Conservation (phyloP, 2,113 vertebrate genomes). For the Microcebus murinus region DNA sequence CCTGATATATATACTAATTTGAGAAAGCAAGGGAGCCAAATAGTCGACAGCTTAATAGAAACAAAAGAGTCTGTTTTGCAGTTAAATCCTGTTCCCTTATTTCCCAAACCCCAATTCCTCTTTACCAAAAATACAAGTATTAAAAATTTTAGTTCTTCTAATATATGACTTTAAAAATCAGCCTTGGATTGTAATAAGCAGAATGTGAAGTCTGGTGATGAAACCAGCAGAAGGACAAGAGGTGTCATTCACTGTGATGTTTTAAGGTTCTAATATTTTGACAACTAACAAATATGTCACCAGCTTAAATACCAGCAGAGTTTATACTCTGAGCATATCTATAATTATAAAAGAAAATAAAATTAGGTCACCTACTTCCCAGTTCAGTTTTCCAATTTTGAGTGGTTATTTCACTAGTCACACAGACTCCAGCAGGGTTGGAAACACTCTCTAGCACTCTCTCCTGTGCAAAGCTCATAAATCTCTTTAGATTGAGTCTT, state of each 20-base stretch:
- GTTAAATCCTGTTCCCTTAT: not conserved
- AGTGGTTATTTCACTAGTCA: not conserved
- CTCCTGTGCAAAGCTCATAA: slow-evolving; percentile 8
- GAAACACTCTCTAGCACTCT: not conserved
- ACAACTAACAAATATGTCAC: slow-evolving; percentile 44
- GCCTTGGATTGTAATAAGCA: not conserved
- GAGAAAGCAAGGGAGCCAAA: not conserved
- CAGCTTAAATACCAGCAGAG: not conserved
- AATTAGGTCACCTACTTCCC: slow-evolving; percentile 62
- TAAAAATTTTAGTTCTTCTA: not conserved
- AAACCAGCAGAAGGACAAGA: not conserved
- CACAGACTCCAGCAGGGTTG: not conserved
- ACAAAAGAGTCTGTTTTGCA: slow-evolving; percentile 1
- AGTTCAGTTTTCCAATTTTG: not conserved
- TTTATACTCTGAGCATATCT: not conserved
- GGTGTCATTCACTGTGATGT: not conserved
- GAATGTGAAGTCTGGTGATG: not conserved
- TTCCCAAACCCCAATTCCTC: not conserved
- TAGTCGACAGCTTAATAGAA: not conserved
- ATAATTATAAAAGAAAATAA: slow-evolving; percentile 45
- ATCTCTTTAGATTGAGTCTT: slow-evolving; percentile 31
- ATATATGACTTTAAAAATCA: not conserved
- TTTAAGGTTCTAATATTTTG: slow-evolving; percentile 12
- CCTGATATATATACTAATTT: slow-evolving; percentile 38
- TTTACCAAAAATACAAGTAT: not conserved